Evolutionary conservation across 2,888 invertebrate genomes (phyloP).

Genomic region (Ecliptopera silaceata): DNA sequence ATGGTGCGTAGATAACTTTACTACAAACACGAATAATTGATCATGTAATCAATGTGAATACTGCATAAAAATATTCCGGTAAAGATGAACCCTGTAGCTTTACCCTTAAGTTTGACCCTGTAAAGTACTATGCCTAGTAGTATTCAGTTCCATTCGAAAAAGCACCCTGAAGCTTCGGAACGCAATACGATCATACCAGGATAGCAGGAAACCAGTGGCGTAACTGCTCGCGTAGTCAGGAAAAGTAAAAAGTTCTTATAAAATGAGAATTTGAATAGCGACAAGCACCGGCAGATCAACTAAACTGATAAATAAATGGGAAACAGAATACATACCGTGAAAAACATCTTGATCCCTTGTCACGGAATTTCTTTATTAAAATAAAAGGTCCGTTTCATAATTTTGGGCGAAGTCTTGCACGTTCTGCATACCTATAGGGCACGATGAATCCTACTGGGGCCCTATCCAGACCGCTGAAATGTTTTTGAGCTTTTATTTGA

Average conservation of each 20-base stretch:
- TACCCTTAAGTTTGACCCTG: neutral
- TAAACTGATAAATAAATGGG: too few relatives aligned
- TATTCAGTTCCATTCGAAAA: neutral
- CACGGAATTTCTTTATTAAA: neutral
- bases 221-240: neutral
- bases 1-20: too few relatives aligned
- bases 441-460: too few relatives aligned
- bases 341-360: neutral
- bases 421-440: neutral
- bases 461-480: too few relatives aligned
- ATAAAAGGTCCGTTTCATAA: neutral
- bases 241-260: too few relatives aligned
- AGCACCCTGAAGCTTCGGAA: conserved; percentile 11
- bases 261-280: too few relatives aligned
- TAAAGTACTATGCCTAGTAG: neutral
- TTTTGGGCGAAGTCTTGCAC: conserved; percentile 1
- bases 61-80: too few relatives aligned
- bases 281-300: too few relatives aligned
- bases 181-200: conserved; percentile 17
- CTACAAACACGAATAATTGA: too few relatives aligned
- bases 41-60: too few relatives aligned
- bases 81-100: neutral
- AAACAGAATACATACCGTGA: too few relatives aligned
- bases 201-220: conserved; percentile 1
- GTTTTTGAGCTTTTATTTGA: too few relatives aligned